These are phyloP conservation scores for Noctua janthina DNA, from an alignment of 2,888 invertebrate genomes.

Conservation along the genomic window DNA sequence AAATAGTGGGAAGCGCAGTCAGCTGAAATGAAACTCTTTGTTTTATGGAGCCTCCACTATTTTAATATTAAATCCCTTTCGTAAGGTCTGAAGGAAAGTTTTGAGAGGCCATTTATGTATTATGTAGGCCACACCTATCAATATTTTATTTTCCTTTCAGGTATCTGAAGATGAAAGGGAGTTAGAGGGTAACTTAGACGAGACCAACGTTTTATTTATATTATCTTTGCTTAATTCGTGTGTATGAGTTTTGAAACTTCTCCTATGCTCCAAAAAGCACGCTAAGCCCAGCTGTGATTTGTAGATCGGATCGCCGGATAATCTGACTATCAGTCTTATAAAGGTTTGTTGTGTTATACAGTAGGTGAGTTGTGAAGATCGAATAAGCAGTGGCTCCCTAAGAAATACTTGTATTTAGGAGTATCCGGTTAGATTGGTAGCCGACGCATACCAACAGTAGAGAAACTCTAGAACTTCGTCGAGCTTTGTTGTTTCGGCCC, in stretches of 20 bases:
- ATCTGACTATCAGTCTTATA: background rate
- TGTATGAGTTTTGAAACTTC: background rate
- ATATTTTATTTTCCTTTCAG: conserved; percentile 16
- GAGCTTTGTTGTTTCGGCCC: background rate
- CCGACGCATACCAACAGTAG: background rate
- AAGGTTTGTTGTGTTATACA: background rate
- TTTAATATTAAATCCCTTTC: conserved; percentile 34
- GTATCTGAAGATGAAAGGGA: background rate
- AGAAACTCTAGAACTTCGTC: background rate
- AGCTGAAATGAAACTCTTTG: conserved; percentile 29
- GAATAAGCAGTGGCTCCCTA: background rate
- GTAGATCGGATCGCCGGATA: background rate
- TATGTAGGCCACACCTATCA: conserved; percentile 4
- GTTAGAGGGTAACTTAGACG: background rate
- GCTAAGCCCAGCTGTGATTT: background rate
- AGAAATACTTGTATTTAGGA: background rate
- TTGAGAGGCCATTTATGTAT: background rate
- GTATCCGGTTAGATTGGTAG: background rate
- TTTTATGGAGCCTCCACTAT: conserved; percentile 31
- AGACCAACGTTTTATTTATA: background rate
- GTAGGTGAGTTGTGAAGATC: background rate
- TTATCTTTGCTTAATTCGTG: background rate
- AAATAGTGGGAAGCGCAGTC: conserved; percentile 23
- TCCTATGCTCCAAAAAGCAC: background rate
- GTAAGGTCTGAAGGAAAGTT: conserved; percentile 4